Conservation (phyloP, 2,113 vertebrate genomes). For the Echinops telfairi region DNA sequence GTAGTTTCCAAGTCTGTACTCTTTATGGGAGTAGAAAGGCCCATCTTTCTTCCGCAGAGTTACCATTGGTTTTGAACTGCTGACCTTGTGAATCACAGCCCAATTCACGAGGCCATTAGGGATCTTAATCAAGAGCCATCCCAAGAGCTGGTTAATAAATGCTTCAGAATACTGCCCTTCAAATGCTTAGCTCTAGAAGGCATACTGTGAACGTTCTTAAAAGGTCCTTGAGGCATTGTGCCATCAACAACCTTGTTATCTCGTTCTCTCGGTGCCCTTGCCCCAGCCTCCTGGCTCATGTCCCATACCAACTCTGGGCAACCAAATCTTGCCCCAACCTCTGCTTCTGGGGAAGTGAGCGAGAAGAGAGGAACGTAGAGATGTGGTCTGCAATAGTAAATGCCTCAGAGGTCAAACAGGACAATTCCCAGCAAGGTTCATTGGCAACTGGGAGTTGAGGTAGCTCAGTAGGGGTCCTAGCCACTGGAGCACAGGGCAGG, state of each 20-base stretch:
- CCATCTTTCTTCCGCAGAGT: no score
- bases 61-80: no score
- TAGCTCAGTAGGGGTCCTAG: neutral
- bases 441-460: neutral
- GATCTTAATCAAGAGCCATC: no score
- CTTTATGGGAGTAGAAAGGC: no score
- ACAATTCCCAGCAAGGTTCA: no score
- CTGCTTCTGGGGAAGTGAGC: neutral
- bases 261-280: neutral
- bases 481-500: neutral
- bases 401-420: neutral
- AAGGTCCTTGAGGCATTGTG: neutral
- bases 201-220: neutral
- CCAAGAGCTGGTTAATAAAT: no score
- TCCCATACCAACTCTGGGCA: neutral
- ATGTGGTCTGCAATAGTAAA: neutral
- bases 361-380: neutral
- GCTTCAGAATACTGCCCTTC: neutral
- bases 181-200: neutral
- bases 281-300: neutral
- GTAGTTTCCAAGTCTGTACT: no score
- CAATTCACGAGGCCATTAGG: no score
- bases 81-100: no score
- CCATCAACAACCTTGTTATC: neutral
- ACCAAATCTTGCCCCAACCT: neutral